These are phyloP conservation scores for Amiota communis DNA, from an alignment of 2,888 invertebrate genomes.

Conservation along the genomic window DNA sequence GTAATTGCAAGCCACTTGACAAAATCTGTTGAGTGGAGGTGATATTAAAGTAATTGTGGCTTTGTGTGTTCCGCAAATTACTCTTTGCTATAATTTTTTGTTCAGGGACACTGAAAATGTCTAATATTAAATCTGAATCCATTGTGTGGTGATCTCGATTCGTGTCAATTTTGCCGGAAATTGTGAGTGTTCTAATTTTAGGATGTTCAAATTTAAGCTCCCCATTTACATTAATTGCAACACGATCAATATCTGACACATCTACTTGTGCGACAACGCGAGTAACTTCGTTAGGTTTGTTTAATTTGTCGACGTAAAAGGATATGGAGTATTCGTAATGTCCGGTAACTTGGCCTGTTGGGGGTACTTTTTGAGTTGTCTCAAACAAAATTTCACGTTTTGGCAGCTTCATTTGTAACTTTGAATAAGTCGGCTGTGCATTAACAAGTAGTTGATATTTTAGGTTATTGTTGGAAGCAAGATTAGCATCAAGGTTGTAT, in stretches of 20 bases:
- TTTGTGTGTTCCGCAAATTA: constrained; percentile 43
- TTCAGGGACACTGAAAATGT: constrained; percentile 77
- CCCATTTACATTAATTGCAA: constrained; percentile 74
- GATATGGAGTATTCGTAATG: constrained; percentile 78
- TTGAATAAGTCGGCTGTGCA: constrained; percentile 78
- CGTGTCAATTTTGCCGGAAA: constrained; percentile 73
- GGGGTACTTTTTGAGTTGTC: constrained; percentile 74
- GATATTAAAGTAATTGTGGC: constrained; percentile 71
- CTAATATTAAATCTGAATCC: constrained; percentile 74
- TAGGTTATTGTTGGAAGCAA: constrained; percentile 80
- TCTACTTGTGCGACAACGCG: constrained; percentile 76
- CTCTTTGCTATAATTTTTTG: constrained; percentile 74
- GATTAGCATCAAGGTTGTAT: constrained; percentile 82
- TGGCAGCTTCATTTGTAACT: constrained; percentile 79
- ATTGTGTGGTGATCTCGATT: constrained; percentile 66
- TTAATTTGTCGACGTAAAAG: constrained; percentile 82
- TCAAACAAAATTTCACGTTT: constrained; percentile 80
- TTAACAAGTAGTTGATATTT: constrained; percentile 83
- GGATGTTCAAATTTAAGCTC: constrained; percentile 81
- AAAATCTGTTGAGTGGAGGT: constrained; percentile 71
- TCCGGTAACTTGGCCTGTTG: constrained; percentile 74
- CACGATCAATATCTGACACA: constrained; percentile 74
- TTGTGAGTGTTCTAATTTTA: constrained; percentile 75
- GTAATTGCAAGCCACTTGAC: constrained; percentile 73
- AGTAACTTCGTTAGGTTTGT: constrained; percentile 81